Evolutionary conservation across 1,140 invertebrate genomes (phyloP).

Genomic region (Mamestra configurata): DNA sequence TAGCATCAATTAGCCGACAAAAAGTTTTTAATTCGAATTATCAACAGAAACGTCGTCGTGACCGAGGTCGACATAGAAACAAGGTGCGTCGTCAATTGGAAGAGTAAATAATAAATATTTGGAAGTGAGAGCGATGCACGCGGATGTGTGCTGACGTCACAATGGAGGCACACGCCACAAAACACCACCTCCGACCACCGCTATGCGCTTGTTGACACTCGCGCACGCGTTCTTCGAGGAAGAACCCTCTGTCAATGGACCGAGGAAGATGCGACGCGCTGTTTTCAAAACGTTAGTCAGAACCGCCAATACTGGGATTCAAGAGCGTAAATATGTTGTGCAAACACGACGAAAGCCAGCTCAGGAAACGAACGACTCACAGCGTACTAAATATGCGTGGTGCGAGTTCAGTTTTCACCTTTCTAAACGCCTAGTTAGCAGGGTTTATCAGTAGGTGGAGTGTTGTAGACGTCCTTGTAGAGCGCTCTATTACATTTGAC

Average conservation of each 20-base stretch:
- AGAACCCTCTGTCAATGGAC: slow-evolving; percentile 66
- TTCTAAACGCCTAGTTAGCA: slow-evolving; percentile 26
- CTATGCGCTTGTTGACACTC: slow-evolving; percentile 61
- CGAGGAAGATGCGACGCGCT: slow-evolving; percentile 62
- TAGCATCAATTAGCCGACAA: slow-evolving; percentile 32
- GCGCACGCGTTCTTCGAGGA: slow-evolving; percentile 78
- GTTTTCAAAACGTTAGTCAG: slow-evolving; percentile 62
- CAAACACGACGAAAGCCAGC: slow-evolving; percentile 12
- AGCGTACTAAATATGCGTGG: slow-evolving; percentile 18
- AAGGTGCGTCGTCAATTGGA: slow-evolving; percentile 55
- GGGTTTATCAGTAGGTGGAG: slow-evolving; percentile 1
- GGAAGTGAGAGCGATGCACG: slow-evolving; percentile 60
- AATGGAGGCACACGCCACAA: slow-evolving; percentile 49
- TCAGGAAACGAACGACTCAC: slow-evolving; percentile 35
- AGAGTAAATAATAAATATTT: slow-evolving; percentile 69
- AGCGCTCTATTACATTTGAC: slow-evolving; percentile 22
- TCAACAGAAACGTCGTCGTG: slow-evolving; percentile 20
- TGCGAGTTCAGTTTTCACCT: slow-evolving; percentile 35
- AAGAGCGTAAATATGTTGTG: slow-evolving; percentile 33
- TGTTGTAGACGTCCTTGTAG: slow-evolving; percentile 36
- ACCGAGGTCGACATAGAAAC: slow-evolving; percentile 47
- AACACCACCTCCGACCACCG: slow-evolving; percentile 6
- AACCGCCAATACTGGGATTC: slow-evolving; percentile 40
- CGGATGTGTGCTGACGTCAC: slow-evolving; percentile 62
- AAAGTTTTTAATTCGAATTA: slow-evolving; percentile 42